A percentile compares a stretch with the other conserved stretches of the same genome.
Conservation (phyloP, 2,113 vertebrate genomes). For the Podilymbus podiceps region DNA sequence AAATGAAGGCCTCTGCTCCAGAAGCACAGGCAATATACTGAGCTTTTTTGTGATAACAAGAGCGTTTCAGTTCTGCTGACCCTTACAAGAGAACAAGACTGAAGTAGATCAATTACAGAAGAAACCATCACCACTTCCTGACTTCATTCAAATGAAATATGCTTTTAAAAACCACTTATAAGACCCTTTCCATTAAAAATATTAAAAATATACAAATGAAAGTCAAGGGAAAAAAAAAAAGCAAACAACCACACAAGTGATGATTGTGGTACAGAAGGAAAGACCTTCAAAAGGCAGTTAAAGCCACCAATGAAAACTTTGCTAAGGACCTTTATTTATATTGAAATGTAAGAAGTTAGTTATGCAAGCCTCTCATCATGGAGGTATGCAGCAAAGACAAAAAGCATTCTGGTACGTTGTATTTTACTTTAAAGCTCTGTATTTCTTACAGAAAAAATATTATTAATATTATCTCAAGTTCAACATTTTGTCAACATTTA, state of each 20-base stretch:
- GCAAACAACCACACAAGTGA: not conserved
- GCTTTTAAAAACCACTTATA: not conserved
- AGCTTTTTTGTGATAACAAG: not conserved
- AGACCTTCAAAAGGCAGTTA: not conserved
- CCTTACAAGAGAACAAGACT: not conserved
- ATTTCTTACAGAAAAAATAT: not conserved
- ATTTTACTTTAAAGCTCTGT: not conserved
- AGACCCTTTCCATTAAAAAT: not conserved
- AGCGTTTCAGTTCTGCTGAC: not conserved
- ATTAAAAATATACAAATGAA: not conserved
- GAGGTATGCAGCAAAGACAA: not conserved
- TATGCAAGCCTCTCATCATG: not conserved
- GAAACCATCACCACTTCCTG: not conserved
- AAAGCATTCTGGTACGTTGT: not conserved
- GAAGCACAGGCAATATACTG: not conserved
- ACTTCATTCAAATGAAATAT: not conserved
- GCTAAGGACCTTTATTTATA: not conserved
- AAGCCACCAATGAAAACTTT: not conserved
- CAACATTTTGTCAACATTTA: not conserved
- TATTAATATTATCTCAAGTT: not conserved
- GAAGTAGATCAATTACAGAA: not conserved
- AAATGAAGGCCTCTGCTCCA: not conserved
- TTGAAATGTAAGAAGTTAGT: not conserved
- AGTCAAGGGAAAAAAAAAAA: not conserved
- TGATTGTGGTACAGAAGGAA: rapidly evolving